Evolutionary conservation across 2,113 vertebrate species (phyloP).

Genomic region (Callocephalon fimbriatum): DNA sequence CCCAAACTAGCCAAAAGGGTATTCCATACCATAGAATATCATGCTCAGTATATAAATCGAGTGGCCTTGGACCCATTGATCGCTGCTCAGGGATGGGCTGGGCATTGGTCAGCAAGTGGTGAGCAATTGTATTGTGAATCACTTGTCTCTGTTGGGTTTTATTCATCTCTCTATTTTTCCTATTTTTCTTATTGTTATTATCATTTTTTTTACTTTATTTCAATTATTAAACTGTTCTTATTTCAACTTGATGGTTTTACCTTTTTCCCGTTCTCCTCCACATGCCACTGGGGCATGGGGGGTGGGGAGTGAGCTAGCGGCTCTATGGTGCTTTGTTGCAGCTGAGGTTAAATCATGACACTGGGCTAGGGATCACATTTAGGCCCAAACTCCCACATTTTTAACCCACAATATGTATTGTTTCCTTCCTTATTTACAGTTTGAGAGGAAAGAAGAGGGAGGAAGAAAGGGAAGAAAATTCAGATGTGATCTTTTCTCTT

Average conservation of each 20-base stretch:
- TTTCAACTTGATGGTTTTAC: neutral
- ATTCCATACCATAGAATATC: neutral
- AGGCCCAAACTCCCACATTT: neutral
- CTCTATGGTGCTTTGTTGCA: neutral
- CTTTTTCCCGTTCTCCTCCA: neutral
- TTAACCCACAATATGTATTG: fast-evolving
- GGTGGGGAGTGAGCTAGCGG: neutral
- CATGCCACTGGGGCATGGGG: neutral
- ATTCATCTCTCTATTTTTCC: neutral
- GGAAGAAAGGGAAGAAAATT: neutral
- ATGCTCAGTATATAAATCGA: neutral
- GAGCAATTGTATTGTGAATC: neutral
- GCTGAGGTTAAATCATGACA: neutral
- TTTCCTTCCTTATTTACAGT: neutral
- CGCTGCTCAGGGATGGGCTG: neutral
- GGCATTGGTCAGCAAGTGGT: neutral
- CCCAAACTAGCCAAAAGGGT: neutral
- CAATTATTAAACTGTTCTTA: neutral
- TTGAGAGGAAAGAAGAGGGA: neutral
- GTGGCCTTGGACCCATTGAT: neutral
- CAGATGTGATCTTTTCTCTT: neutral
- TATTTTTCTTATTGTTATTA: neutral
- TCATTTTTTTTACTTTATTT: neutral
- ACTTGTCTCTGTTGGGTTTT: neutral
- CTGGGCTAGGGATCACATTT: fast-evolving